phyloP scores from a whole-genome alignment of 2,797 vertebrate genomes.

The Cirrhinus mrigala region DNA sequence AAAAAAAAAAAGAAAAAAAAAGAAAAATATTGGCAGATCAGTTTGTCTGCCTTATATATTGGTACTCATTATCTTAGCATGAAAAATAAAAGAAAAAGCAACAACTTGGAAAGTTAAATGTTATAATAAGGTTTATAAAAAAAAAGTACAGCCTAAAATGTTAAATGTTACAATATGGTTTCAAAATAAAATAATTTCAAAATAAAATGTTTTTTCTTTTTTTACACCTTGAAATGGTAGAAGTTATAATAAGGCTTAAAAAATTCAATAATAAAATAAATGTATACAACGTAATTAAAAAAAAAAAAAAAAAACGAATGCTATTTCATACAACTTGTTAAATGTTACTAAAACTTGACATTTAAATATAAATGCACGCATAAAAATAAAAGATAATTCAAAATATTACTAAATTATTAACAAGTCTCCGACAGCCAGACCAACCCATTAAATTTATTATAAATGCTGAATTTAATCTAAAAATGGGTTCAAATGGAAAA shows the following conservation, averaged over 20 bases:
- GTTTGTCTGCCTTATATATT: no score
- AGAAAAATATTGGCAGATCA: background rate
- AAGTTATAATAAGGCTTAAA: background rate
- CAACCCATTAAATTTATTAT: background rate
- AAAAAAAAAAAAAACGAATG: background rate
- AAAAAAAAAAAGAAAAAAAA: background rate
- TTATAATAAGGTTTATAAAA: background rate
- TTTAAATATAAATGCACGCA: background rate
- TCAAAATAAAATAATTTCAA: background rate
- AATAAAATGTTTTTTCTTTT: background rate
- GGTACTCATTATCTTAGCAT: no score
- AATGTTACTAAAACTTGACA: background rate
- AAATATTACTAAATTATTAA: background rate
- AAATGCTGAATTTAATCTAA: background rate
- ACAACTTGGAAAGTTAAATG: background rate
- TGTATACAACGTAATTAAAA: background rate
- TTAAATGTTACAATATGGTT: background rate
- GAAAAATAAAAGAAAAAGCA: background rate
- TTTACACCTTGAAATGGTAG: background rate
- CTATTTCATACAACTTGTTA: background rate
- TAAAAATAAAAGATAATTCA: background rate
- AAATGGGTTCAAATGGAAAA: background rate
- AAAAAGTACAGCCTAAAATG: background rate
- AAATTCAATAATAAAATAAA: background rate
- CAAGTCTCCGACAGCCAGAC: background rate